A percentile compares a stretch with the other conserved stretches of the same genome.
phyloP scores from a whole-genome alignment of 2,888 invertebrate species.

The Pristionchus arcanus region DNA sequence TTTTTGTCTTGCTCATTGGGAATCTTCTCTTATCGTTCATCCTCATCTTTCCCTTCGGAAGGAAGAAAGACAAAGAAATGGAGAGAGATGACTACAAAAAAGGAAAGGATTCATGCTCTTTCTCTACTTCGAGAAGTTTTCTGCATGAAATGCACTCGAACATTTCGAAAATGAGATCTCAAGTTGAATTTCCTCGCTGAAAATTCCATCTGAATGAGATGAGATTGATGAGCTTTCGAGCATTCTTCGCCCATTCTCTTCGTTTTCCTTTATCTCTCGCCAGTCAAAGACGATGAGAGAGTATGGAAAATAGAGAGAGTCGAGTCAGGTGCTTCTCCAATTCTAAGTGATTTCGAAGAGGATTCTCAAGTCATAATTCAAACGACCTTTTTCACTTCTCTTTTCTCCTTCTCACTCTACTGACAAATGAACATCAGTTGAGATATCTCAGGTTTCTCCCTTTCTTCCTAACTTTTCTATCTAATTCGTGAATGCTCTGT shows the following conservation, averaged over 20 bases:
- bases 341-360: constrained; percentile 13
- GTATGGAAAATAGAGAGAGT: neutral
- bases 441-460: constrained; percentile 19
- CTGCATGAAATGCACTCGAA: neutral
- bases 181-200: neutral
- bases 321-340: neutral
- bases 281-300: neutral
- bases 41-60: neutral
- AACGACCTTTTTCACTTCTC: constrained; percentile 32
- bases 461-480: neutral
- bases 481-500: neutral
- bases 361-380: constrained; percentile 20
- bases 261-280: neutral
- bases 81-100: constrained; percentile 28
- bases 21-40: constrained; percentile 16
- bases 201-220: neutral
- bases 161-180: constrained; percentile 2
- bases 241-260: neutral
- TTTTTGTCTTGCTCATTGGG: neutral
- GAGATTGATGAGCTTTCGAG: constrained; percentile 11
- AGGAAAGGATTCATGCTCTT: neutral
- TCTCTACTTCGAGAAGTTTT: neutral
- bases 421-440: constrained; percentile 24
- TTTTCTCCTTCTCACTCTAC: neutral
- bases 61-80: constrained; percentile 38